These are phyloP conservation scores for Phymatocera aterrima DNA, from an alignment of 2,888 invertebrate species.

Conservation along the genomic window DNA sequence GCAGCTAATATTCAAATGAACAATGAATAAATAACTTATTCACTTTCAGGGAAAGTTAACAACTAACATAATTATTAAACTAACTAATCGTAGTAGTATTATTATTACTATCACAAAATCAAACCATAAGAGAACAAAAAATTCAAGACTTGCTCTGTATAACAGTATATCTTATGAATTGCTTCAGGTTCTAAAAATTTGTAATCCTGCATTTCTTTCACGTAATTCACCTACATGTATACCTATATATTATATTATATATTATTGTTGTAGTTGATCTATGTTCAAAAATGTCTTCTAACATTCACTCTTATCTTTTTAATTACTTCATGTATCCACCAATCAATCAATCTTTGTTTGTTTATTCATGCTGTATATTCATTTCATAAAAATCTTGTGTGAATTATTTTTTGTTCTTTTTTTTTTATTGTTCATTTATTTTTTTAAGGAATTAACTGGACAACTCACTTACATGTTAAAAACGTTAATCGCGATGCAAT, in stretches of 20 bases:
- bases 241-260: neutral
- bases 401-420: neutral
- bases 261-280: neutral
- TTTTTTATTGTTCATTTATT: neutral
- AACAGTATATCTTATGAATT: conserved; percentile 14
- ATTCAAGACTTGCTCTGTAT: conserved; percentile 3
- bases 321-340: neutral
- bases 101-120: too few species aligned
- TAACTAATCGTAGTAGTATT: too few species aligned
- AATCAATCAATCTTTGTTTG: neutral
- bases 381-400: conserved; percentile 35
- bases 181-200: neutral
- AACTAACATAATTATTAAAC: too few species aligned
- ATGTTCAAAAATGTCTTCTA: conserved; percentile 23
- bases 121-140: too few species aligned
- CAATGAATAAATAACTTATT: too few species aligned
- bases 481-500: conserved; percentile 35
- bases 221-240: neutral
- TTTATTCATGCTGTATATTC: neutral
- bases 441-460: conserved; percentile 21
- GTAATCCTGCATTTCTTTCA: conserved; percentile 4
- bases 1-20: too few species aligned
- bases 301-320: conserved; percentile 5
- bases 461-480: conserved; percentile 17
- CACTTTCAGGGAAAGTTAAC: too few species aligned